Conservation (phyloP, 2,797 vertebrate species). For the Staurois parvus region DNA sequence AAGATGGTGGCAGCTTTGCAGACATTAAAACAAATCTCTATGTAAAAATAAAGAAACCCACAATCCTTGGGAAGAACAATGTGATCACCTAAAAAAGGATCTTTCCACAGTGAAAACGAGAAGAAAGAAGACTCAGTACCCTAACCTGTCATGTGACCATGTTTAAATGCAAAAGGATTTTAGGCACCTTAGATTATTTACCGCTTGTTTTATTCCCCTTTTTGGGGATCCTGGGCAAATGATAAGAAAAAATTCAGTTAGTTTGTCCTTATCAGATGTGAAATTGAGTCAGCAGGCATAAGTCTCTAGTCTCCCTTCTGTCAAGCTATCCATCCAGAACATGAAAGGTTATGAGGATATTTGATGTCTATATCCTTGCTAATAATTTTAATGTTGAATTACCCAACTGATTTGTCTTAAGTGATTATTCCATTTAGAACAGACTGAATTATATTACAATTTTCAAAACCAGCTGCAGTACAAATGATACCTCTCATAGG, state of each 20-base stretch:
- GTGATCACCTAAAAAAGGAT: too few species aligned
- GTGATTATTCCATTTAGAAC: slow-evolving; percentile 63
- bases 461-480: slow-evolving; percentile 65
- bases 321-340: slow-evolving; percentile 60
- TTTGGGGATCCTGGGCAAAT: slow-evolving; percentile 11
- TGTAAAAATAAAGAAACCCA: too few species aligned
- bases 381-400: slow-evolving; percentile 66
- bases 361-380: slow-evolving; percentile 66
- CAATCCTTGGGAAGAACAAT: too few species aligned
- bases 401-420: slow-evolving; percentile 64
- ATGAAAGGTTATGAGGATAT: slow-evolving; percentile 61
- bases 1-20: too few species aligned
- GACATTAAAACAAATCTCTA: too few species aligned
- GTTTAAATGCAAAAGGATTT: too few species aligned
- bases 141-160: too few species aligned
- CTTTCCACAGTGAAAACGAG: too few species aligned
- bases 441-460: slow-evolving; percentile 66
- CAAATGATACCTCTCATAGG: slow-evolving; percentile 63
- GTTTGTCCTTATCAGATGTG: slow-evolving; percentile 9
- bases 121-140: too few species aligned
- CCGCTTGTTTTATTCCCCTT: neutral
- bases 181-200: neutral
- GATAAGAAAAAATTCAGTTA: slow-evolving; percentile 20
- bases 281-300: slow-evolving; percentile 27
- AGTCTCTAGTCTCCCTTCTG: slow-evolving; percentile 63